phyloP scores from a whole-genome alignment of 2,113 vertebrate genomes.

The Callipepla californica region DNA sequence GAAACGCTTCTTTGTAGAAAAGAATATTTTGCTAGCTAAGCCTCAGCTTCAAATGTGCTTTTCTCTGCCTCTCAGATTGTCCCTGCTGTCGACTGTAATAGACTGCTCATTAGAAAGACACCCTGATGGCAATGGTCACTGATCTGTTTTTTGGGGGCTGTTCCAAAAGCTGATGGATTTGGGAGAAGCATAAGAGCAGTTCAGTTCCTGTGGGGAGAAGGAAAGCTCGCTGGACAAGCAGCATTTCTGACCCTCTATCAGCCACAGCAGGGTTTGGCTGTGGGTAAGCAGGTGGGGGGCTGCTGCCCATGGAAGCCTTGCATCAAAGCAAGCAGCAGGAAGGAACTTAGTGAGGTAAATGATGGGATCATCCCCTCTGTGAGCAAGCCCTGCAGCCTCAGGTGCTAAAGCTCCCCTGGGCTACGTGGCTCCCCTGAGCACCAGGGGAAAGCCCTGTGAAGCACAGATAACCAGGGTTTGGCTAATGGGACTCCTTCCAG shows the following conservation, averaged over 20 bases:
- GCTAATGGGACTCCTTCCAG: not conserved
- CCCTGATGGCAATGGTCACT: not conserved
- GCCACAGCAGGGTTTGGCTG: not conserved
- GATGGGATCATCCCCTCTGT: not conserved
- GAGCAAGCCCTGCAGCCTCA: not conserved
- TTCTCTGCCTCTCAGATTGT: not conserved
- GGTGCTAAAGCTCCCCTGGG: not conserved
- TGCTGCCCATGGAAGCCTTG: not conserved
- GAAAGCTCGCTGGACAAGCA: not conserved
- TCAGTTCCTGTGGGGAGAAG: not conserved
- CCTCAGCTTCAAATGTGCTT: not conserved
- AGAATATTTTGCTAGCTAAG: not conserved
- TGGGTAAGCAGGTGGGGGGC: not conserved
- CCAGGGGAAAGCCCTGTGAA: not conserved
- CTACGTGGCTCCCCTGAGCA: not conserved
- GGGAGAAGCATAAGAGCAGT: not conserved
- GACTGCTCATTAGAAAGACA: not conserved
- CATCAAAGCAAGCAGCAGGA: not conserved
- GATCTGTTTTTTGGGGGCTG: not conserved
- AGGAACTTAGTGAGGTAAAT: not conserved
- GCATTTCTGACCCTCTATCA: not conserved
- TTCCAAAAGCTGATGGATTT: not conserved
- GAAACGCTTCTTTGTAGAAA: not conserved
- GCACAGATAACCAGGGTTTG: accelerated
- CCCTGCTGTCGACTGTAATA: not conserved